A percentile compares a stretch with the other conserved stretches of the same genome.
Evolutionary conservation across 2,113 vertebrate species (phyloP).

Genomic region (Tupaia chinensis): DNA sequence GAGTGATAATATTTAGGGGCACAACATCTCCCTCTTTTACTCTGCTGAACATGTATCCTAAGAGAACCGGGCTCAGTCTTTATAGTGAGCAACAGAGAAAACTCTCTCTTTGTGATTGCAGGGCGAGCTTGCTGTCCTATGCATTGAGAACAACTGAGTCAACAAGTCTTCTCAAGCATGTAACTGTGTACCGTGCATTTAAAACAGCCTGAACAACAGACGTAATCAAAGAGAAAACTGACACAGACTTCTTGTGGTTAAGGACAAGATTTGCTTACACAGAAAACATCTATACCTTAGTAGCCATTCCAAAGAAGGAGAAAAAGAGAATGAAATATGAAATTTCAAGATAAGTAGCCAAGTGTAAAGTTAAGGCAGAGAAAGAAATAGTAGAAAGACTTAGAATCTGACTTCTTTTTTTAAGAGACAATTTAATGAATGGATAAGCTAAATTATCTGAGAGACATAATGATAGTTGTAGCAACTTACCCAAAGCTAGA

Average conservation of each 20-base stretch:
- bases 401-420: neutral
- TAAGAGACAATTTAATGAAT: neutral
- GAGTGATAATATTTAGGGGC: neutral
- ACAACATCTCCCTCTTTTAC: neutral
- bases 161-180: neutral
- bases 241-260: neutral
- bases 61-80: neutral
- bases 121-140: accelerated
- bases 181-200: neutral
- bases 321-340: neutral
- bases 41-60: neutral
- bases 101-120: neutral
- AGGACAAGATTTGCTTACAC: neutral
- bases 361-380: neutral
- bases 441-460: neutral
- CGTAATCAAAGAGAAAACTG: neutral
- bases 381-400: neutral
- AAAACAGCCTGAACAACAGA: neutral
- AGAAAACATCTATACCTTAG: neutral
- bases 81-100: neutral
- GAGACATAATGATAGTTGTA: neutral
- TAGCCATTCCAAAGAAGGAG: neutral
- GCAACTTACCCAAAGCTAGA: neutral
- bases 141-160: neutral
- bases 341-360: neutral